Conservation (phyloP, 2,888 invertebrate species). For the Sussaba pulchella region DNA sequence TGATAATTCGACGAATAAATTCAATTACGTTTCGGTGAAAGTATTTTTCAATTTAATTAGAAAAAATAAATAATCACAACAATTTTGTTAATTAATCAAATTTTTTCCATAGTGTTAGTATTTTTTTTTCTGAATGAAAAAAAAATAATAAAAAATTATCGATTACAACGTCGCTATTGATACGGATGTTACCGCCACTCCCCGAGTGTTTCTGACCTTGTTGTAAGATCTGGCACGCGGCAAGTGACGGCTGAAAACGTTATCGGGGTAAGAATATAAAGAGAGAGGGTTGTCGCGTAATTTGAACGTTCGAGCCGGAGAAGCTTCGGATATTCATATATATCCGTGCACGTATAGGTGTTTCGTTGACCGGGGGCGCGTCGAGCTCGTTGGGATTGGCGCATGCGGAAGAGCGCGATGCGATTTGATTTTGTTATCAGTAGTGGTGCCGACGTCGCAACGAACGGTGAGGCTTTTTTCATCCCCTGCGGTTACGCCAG, state of each 20-base stretch:
- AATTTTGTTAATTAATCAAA: no score
- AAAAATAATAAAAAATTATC: neutral
- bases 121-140: no score
- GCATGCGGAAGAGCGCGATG: constrained; percentile 68
- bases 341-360: neutral
- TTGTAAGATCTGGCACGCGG: constrained; percentile 13
- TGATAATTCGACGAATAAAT: no score
- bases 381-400: constrained; percentile 48
- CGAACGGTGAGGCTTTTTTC: constrained; percentile 67
- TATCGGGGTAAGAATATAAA: constrained; percentile 23
- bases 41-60: no score
- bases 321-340: no score
- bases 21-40: no score
- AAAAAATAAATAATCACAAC: no score
- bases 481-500: constrained; percentile 64
- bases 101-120: no score
- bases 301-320: constrained; percentile 24
- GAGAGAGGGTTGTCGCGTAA: constrained; percentile 1
- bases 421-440: constrained; percentile 74
- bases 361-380: constrained; percentile 38
- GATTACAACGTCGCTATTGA: neutral
- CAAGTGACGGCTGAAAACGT: constrained; percentile 4
- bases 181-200: neutral
- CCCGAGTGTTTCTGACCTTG: neutral
- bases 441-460: constrained; percentile 71